These are phyloP conservation scores for Anabacerthia variegaticeps DNA, from an alignment of 2,797 vertebrate genomes.

Conservation along the genomic window DNA sequence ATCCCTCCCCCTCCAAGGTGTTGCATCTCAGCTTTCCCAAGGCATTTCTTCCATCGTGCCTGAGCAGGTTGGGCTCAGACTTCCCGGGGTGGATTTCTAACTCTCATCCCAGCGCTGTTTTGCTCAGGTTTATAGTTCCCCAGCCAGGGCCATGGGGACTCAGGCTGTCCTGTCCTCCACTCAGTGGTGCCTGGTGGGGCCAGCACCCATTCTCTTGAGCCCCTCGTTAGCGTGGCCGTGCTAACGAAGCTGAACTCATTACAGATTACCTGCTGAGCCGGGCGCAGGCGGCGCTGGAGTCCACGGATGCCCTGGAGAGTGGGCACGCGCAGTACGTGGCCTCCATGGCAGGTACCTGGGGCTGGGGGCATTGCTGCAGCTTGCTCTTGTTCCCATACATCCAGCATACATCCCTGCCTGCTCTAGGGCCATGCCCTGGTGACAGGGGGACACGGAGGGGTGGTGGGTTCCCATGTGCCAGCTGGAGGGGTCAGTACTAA, in stretches of 20 bases:
- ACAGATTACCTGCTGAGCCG: constrained; percentile 94
- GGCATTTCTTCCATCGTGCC: neutral
- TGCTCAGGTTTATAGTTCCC: neutral
- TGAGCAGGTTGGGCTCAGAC: fast-evolving
- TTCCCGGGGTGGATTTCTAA: neutral
- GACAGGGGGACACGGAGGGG: neutral
- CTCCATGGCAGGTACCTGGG: constrained; percentile 83
- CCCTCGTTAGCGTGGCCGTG: fast-evolving
- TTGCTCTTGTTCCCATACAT: neutral
- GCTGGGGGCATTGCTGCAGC: neutral
- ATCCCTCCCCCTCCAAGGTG: fast-evolving
- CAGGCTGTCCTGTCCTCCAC: neutral
- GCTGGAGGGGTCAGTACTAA: neutral
- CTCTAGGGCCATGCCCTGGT: neutral
- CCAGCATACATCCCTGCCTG: neutral
- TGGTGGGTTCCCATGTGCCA: neutral
- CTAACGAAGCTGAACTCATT: neutral
- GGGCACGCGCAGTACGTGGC: constrained; percentile 86
- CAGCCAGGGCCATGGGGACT: fast-evolving
- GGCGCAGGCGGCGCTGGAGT: constrained; percentile 85
- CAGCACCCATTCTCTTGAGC: neutral
- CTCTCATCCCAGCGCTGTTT: neutral
- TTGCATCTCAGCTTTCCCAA: neutral
- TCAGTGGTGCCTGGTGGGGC: fast-evolving
- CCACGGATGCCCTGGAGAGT: constrained; percentile 83